Percentiles rank a stretch among this genome's conserved stretches.
Evolutionary conservation across 2,113 vertebrate species (phyloP).

Genomic region (Hyla sarda): DNA sequence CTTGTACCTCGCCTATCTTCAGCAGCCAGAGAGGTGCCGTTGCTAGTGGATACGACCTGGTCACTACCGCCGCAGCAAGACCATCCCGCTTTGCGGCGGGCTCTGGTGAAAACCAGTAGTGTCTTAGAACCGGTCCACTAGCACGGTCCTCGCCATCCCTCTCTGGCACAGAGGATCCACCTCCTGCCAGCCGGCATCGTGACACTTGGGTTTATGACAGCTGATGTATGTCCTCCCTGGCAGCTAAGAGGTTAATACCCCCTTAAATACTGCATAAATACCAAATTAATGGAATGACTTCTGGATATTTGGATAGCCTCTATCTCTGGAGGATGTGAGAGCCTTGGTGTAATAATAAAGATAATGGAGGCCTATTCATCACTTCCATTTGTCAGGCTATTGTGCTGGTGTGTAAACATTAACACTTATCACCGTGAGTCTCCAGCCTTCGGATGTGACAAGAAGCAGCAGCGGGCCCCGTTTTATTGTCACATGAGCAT

Average conservation of each 20-base stretch:
- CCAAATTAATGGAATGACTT: conserved; percentile 3
- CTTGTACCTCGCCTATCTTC: too few species aligned
- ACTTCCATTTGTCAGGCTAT: conserved; percentile 25
- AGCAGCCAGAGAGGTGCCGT: too few species aligned
- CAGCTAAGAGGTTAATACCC: background rate
- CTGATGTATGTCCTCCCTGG: background rate
- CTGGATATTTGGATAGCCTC: background rate
- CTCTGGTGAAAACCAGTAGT: too few species aligned
- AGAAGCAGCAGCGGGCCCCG: background rate
- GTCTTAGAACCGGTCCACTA: too few species aligned
- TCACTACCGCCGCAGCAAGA: too few species aligned
- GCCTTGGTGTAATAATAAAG: conserved; percentile 32
- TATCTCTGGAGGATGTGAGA: conserved; percentile 5
- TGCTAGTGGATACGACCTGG: too few species aligned
- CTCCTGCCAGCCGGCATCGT: too few species aligned
- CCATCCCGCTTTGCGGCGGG: too few species aligned
- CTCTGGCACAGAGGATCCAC: too few species aligned
- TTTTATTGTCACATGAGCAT: background rate
- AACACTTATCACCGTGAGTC: conserved; percentile 18
- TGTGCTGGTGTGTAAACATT: conserved; percentile 23
- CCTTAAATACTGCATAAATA: background rate
- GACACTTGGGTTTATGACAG: too few species aligned
- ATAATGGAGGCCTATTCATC: background rate
- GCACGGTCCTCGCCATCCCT: too few species aligned
- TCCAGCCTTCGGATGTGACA: background rate